Percentiles rank a stretch among this genome's conserved stretches.
Evolutionary conservation across 2,797 vertebrate genomes (phyloP).

Genomic region (Tragelaphus oryx): DNA sequence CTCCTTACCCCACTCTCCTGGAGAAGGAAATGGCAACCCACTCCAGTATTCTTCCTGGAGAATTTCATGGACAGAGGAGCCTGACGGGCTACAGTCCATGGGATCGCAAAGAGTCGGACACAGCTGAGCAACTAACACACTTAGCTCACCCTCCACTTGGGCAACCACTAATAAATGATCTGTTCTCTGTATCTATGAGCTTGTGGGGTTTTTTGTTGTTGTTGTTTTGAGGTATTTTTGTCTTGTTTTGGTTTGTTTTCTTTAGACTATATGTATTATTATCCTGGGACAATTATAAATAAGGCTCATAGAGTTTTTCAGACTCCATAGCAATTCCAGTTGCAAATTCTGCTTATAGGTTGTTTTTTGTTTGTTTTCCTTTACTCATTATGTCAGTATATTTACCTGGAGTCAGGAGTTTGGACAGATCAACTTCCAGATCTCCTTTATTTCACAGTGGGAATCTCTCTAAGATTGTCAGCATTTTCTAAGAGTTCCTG

Average conservation of each 20-base stretch:
- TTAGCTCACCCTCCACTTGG: background rate
- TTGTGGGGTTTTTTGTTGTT: background rate
- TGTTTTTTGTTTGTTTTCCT: background rate
- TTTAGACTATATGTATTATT: background rate
- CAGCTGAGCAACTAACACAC: background rate
- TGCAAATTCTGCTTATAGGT: background rate
- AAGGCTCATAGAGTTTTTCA: background rate
- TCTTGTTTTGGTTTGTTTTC: background rate
- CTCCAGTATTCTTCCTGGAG: background rate
- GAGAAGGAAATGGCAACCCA: background rate
- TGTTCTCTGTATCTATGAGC: background rate
- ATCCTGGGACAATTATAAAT: background rate
- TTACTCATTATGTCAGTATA: background rate
- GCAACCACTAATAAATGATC: background rate
- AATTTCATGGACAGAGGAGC: background rate
- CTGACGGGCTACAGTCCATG: background rate
- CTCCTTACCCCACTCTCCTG: background rate
- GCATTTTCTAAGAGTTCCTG: background rate
- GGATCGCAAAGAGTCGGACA: background rate
- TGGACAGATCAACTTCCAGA: background rate
- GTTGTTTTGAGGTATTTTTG: background rate
- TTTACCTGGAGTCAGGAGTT: background rate
- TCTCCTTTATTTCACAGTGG: background rate
- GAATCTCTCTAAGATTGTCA: background rate
- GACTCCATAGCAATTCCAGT: background rate